Conservation (phyloP, 2,888 invertebrate genomes). For the Osmoderma eremita region DNA sequence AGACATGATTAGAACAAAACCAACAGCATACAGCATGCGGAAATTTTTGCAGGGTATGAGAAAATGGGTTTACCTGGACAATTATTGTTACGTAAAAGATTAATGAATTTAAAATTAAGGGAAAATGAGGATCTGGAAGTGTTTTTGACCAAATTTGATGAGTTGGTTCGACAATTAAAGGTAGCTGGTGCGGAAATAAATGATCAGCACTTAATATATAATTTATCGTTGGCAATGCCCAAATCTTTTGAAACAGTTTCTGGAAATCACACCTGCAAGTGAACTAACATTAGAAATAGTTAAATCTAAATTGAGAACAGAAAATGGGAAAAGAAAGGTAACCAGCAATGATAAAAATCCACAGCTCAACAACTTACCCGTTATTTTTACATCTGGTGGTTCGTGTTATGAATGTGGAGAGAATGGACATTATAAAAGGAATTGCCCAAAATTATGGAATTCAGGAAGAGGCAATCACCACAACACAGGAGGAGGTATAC, state of each 20-base stretch:
- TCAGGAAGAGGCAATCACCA: not conserved
- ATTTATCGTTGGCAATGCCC: not conserved
- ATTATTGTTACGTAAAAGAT: not conserved
- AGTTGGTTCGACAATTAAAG: not conserved
- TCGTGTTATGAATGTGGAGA: constrained; percentile 10
- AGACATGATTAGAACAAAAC: not conserved
- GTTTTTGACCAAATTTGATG: not conserved
- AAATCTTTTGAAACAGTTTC: not conserved
- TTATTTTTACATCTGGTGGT: not conserved
- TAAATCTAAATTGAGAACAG: too few relatives aligned
- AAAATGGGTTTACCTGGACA: constrained; percentile 3
- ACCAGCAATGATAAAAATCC: not conserved
- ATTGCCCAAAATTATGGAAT: not conserved
- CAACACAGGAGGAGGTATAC: not conserved
- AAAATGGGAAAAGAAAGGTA: not conserved
- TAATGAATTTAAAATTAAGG: not conserved
- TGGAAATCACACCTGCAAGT: not conserved
- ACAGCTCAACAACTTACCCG: not conserved
- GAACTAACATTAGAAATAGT: not conserved
- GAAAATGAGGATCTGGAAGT: not conserved
- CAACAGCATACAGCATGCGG: not conserved
- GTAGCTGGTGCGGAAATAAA: not conserved
- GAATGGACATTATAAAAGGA: not conserved
- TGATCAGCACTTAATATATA: not conserved
- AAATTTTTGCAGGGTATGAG: not conserved